A percentile compares a stretch with the other conserved stretches of the same genome.
These are phyloP conservation scores for Maniola jurtina DNA, from an alignment of 1,140 invertebrate species.

Conservation along the genomic window DNA sequence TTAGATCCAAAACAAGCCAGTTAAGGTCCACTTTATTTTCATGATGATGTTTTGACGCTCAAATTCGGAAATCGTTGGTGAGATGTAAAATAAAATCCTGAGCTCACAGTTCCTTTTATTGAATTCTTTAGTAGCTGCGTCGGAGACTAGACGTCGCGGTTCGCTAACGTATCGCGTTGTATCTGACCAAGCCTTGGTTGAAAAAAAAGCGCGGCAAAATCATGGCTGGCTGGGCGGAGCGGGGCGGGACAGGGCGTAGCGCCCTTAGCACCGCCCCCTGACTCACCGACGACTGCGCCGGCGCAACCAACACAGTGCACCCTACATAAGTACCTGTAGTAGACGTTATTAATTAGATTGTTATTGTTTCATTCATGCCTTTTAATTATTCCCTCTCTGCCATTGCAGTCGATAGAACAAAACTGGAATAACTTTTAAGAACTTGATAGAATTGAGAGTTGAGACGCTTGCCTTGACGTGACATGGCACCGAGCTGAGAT, in stretches of 20 bases:
- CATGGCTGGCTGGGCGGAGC: constrained; percentile 66
- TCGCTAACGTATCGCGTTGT: too few relatives aligned
- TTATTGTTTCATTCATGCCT: constrained; percentile 5
- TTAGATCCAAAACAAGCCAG: too few relatives aligned
- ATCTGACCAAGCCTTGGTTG: constrained; percentile 37
- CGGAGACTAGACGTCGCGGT: too few relatives aligned
- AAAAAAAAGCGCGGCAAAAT: constrained; percentile 74
- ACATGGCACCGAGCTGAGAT: constrained; percentile 12
- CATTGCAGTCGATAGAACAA: background rate
- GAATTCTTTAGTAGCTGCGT: too few relatives aligned
- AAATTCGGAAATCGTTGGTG: too few relatives aligned
- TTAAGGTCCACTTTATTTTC: too few relatives aligned
- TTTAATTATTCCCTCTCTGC: constrained; percentile 15
- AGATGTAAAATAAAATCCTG: too few relatives aligned
- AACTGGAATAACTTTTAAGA: background rate
- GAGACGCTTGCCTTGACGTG: constrained; percentile 14
- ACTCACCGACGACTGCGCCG: constrained; percentile 53
- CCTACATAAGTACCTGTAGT: constrained; percentile 18
- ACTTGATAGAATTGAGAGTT: constrained; percentile 1
- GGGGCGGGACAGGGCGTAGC: constrained; percentile 71
- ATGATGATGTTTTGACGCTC: too few relatives aligned
- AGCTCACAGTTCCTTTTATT: too few relatives aligned
- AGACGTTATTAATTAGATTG: constrained; percentile 13
- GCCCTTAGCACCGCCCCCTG: constrained; percentile 72
- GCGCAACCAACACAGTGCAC: constrained; percentile 32